These are phyloP conservation scores for Diacarnus erythraeanus DNA, from an alignment of 37 sponge, comb jelly and placozoan species.

Conservation along the genomic window DNA sequence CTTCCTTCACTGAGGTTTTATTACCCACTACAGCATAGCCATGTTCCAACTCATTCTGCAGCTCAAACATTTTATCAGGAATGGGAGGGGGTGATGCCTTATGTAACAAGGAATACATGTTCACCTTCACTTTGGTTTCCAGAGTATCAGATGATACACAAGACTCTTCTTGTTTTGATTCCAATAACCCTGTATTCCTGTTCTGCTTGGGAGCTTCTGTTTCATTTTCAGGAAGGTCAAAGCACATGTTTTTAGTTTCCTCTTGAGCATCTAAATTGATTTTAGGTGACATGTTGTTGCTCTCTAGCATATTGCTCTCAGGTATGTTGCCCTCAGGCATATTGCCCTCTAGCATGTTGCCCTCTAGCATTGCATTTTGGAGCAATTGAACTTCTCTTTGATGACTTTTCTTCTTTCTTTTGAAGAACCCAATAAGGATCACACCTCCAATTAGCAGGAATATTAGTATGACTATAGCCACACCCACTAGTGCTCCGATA, in stretches of 20 bases:
- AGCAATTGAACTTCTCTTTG: not conserved
- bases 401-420: not conserved
- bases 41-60: not conserved
- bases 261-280: not conserved
- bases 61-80: no score
- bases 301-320: not conserved
- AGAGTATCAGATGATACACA: no score
- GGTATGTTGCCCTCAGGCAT: not conserved
- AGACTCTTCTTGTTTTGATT: not conserved
- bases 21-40: no score
- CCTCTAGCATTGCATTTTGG: not conserved
- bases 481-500: not conserved
- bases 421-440: not conserved
- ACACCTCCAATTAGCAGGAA: not conserved
- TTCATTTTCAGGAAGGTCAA: not conserved
- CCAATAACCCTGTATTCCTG: not conserved
- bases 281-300: not conserved
- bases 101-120: no score
- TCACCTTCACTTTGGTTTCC: no score
- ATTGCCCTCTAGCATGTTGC: no score
- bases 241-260: not conserved
- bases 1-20: no score
- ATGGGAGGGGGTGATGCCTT: no score
- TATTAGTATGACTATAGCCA: not conserved
- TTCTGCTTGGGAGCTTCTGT: not conserved